Evolutionary conservation across 2,797 vertebrate species (phyloP).

Genomic region (Macroramphosus scolopax): DNA sequence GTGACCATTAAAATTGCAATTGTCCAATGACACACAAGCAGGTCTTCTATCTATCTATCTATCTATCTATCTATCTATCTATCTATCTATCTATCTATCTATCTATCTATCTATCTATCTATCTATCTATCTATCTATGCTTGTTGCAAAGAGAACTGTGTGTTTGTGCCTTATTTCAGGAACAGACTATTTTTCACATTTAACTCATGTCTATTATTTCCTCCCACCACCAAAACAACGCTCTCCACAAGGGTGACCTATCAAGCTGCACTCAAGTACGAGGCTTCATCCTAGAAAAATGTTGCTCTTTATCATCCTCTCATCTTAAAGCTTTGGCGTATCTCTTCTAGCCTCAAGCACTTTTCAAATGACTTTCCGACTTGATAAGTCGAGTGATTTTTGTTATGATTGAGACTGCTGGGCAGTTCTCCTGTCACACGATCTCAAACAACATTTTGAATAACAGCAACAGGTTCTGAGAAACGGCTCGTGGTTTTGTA

Average conservation of each 20-base stretch:
- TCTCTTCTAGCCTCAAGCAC: conserved; percentile 26
- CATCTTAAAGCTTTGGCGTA: too few species aligned
- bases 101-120: not conserved
- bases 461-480: conserved; percentile 33
- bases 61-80: not conserved
- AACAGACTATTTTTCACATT: conserved; percentile 28
- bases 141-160: conserved; percentile 6
- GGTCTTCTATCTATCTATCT: too few species aligned
- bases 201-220: conserved; percentile 34
- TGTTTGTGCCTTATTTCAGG: conserved; percentile 37
- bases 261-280: conserved; percentile 17
- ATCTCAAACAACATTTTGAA: too few species aligned
- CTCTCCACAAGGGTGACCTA: conserved; percentile 44
- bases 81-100: not conserved
- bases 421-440: too few species aligned
- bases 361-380: conserved; percentile 30
- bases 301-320: conserved; percentile 30
- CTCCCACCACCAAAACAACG: conserved; percentile 46
- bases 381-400: too few species aligned
- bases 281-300: conserved; percentile 21
- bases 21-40: too few species aligned
- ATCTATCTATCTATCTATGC: not conserved
- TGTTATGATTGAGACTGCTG: too few species aligned
- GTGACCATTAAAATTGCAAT: not conserved
- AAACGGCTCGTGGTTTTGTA: conserved; percentile 43